These are phyloP conservation scores for Salvelinus alpinus DNA, from an alignment of 2,113 vertebrate genomes.

Conservation along the genomic window DNA sequence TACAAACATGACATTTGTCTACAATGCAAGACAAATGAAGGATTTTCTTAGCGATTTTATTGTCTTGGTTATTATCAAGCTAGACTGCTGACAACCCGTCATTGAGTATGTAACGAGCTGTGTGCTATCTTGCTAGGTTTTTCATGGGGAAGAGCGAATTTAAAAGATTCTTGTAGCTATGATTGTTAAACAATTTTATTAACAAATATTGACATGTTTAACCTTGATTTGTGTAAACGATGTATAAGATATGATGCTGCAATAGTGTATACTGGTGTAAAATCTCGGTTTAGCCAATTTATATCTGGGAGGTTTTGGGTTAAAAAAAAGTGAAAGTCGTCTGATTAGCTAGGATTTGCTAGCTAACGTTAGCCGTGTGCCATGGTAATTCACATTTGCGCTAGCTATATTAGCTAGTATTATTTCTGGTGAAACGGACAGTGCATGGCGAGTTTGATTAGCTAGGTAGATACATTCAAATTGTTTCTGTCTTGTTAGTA, in stretches of 20 bases:
- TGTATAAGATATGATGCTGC: not conserved
- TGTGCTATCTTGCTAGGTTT: constrained; percentile 19
- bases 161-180: constrained; percentile 13
- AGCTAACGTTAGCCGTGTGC: constrained; percentile 10
- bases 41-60: constrained; percentile 1
- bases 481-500: constrained; percentile 20
- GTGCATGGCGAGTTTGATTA: not conserved
- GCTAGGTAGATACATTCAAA: not conserved
- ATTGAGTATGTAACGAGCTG: constrained; percentile 43
- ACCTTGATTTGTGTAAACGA: constrained; percentile 25
- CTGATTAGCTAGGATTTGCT: constrained; percentile 9
- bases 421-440: not conserved
- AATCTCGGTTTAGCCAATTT: constrained; percentile 35
- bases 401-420: not conserved
- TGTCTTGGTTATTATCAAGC: not conserved
- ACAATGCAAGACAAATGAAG: constrained; percentile 7
- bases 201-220: not conserved
- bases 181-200: constrained; percentile 15
- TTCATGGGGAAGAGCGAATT: constrained; percentile 48
- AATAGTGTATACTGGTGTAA: not conserved
- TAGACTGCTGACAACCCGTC: constrained; percentile 30
- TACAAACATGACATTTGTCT: constrained; percentile 48
- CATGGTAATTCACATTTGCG: constrained; percentile 1
- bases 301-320: constrained; percentile 62
- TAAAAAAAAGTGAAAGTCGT: constrained; percentile 63